phyloP scores from a whole-genome alignment of 2,113 vertebrate species.

The Barbus barbus region DNA sequence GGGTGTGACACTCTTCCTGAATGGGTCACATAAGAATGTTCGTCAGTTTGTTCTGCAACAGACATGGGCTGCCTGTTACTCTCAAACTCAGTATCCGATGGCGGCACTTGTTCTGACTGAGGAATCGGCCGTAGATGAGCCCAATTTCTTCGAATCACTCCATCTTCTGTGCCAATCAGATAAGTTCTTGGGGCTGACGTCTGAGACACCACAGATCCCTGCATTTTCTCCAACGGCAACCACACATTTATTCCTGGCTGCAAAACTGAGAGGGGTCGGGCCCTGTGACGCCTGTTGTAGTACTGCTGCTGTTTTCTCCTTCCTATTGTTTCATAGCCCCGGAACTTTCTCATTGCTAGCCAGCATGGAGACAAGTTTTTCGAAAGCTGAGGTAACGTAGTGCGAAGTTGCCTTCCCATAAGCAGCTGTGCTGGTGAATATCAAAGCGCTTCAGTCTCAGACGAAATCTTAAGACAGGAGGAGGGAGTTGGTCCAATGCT shows the following conservation, averaged over 20 bases:
- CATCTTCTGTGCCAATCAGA: not conserved
- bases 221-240: not conserved
- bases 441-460: too few relatives aligned
- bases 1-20: not conserved
- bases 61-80: too few relatives aligned
- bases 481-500: too few relatives aligned
- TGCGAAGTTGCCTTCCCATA: not conserved
- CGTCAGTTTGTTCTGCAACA: too few relatives aligned
- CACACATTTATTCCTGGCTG: constrained; percentile 30
- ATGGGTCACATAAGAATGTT: not conserved
- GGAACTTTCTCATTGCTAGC: not conserved
- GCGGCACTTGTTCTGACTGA: not conserved
- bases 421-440: constrained; percentile 15
- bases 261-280: too few relatives aligned
- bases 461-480: too few relatives aligned
- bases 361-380: not conserved
- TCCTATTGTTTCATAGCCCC: not conserved
- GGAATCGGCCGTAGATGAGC: not conserved
- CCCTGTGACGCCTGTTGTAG: not conserved
- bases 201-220: not conserved
- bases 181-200: not conserved
- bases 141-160: not conserved
- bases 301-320: not conserved
- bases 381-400: not conserved
- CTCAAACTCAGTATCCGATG: not conserved